A percentile compares a stretch with the other conserved stretches of the same genome.
These are phyloP conservation scores for Mesoclemmys tuberculata DNA, from an alignment of 2,113 vertebrate genomes.

Conservation along the genomic window DNA sequence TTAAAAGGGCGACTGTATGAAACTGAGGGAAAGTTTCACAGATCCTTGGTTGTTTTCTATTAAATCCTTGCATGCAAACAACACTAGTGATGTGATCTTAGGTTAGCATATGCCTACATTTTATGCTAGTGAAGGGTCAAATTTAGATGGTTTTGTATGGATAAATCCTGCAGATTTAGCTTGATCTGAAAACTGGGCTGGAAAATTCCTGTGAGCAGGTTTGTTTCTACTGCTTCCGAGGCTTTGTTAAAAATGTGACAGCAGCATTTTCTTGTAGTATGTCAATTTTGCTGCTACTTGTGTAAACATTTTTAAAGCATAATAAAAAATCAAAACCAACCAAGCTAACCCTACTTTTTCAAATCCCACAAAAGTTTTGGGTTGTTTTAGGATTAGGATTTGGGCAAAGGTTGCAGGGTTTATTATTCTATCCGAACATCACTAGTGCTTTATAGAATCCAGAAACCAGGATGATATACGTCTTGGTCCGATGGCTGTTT, in stretches of 20 bases:
- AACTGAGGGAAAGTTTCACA: not conserved
- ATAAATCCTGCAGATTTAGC: conserved; percentile 38
- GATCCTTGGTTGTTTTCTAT: not conserved
- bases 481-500: not conserved
- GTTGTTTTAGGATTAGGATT: not conserved
- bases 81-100: conserved; percentile 52
- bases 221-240: conserved; percentile 27
- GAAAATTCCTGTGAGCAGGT: conserved; percentile 37
- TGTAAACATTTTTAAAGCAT: not conserved
- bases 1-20: not conserved
- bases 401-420: not conserved
- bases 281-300: not conserved
- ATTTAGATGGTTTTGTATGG: conserved; percentile 63
- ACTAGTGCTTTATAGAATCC: not conserved
- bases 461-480: not conserved
- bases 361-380: not conserved
- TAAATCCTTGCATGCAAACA: not conserved
- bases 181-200: conserved; percentile 16
- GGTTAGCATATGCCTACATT: conserved; percentile 33
- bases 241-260: conserved; percentile 31
- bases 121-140: conserved; percentile 61
- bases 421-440: not conserved
- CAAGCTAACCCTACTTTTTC: not conserved
- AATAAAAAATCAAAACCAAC: not conserved
- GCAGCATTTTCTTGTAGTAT: not conserved